Conservation (phyloP, 2,113 vertebrate species). For the Myotis davidii region DNA sequence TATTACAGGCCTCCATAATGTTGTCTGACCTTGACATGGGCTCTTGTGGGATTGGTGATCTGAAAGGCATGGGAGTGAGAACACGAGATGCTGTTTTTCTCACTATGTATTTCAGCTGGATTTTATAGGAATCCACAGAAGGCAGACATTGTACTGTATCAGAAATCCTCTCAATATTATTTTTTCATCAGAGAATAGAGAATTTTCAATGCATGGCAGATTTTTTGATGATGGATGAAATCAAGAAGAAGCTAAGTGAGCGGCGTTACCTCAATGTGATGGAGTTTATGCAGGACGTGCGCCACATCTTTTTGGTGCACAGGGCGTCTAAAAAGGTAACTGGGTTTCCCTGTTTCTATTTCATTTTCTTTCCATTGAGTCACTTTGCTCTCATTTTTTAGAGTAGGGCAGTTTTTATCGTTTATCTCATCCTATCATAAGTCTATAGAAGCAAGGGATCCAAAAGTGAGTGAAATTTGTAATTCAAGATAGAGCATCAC, state of each 20-base stretch:
- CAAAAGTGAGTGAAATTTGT: neutral
- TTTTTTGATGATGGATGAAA: conserved; percentile 51
- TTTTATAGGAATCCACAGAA: neutral
- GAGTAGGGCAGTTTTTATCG: neutral
- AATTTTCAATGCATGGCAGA: neutral
- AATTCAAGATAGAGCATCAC: neutral
- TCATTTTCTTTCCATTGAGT: neutral
- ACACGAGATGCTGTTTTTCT: fast-evolving
- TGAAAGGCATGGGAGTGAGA: neutral
- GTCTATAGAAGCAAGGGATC: neutral
- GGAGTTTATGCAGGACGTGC: conserved; percentile 47
- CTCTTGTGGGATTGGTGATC: neutral
- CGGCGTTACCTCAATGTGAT: neutral
- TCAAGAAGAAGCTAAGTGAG: conserved; percentile 42
- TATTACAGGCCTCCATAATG: neutral
- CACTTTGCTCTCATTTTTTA: neutral
- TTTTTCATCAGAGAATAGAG: neutral
- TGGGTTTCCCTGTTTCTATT: neutral
- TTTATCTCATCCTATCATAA: neutral
- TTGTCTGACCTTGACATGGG: neutral
- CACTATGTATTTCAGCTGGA: neutral
- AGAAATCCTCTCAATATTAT: neutral
- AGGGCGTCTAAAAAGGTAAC: conserved; percentile 30
- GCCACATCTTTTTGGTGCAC: conserved; percentile 55
- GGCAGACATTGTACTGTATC: neutral